These are phyloP conservation scores for Trichoplusia ni DNA, from an alignment of 1,140 invertebrate species.

Conservation along the genomic window DNA sequence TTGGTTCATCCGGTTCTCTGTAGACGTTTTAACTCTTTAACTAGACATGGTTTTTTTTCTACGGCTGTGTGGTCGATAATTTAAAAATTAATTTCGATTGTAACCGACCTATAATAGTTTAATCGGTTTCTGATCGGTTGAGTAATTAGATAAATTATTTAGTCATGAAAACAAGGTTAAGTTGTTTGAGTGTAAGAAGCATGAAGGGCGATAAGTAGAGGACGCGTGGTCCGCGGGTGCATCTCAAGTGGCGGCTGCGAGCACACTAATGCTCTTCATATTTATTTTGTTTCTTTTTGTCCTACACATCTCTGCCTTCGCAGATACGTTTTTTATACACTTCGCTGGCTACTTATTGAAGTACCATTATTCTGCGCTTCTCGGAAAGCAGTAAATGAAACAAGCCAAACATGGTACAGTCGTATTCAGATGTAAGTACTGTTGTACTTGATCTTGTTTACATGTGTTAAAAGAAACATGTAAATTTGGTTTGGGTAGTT, in stretches of 20 bases:
- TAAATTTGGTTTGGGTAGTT: neutral
- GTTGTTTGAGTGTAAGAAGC: too few relatives aligned
- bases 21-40: conserved; percentile 63
- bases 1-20: conserved; percentile 72
- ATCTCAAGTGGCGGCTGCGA: conserved; percentile 38
- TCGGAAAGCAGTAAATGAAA: conserved; percentile 33
- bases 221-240: conserved; percentile 31
- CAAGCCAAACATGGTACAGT: neutral
- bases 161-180: conserved; percentile 1
- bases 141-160: neutral
- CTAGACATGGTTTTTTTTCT: conserved; percentile 33
- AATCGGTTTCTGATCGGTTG: neutral
- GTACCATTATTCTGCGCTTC: conserved; percentile 51
- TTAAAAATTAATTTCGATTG: conserved; percentile 17
- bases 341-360: conserved; percentile 62
- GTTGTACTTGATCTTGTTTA: neutral
- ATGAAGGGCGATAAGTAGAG: neutral
- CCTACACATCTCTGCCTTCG: conserved; percentile 58
- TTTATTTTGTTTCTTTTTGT: conserved; percentile 62
- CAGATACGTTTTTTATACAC: conserved; percentile 70
- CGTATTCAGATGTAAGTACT: conserved; percentile 5
- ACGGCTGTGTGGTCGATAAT: conserved; percentile 19
- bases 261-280: conserved; percentile 53
- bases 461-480: neutral
- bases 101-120: conserved; percentile 3